Base-by-base conservation (phyloP, 1,140 invertebrate species). In the Scaptomyza montana region DNA sequence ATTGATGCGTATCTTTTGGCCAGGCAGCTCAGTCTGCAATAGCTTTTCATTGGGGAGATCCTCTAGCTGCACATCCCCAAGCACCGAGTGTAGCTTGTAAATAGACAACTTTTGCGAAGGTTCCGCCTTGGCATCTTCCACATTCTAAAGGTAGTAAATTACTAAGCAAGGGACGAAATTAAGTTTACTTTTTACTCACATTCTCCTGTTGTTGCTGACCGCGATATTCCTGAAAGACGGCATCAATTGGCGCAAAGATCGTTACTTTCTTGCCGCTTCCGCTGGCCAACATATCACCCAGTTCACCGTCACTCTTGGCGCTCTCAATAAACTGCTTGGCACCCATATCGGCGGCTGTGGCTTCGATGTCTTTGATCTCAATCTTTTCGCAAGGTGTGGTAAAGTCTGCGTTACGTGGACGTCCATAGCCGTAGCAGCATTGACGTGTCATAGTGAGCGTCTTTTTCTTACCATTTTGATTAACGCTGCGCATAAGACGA, bases 1-100 rank as follows among this genome's bases (percentile, higher is more conserved):
- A 80, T 95, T 95, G 72, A 95, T 93, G 51, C 94, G 92, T 57
- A 95, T 93, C 41, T 92, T 92, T 60, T 93, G 93, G 59, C 93
- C 92, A 4, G 92, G 80, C 68, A 93, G 92, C 59, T 91, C 91
- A 56, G 86, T 92, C 36, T 90, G 74, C 30, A 93, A 62, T n/a
- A 93, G 62, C 61, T 93, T 84, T 74, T 93, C 93, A 59, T 93
- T 93, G 16, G 74, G 73, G 2, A 93, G 65, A 66, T 93, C 93
- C 57, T 92, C 90, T 41, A 93, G 70, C 46, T 92, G 90, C 30
- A 93, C 69, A 63, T 93, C 92, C 28, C 92, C 93, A 16, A 90
- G 71, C 5, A 93, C 92, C 1, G 92, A 90, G 60, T 93, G 93
- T 53, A 92, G 92, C 25, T 92, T 79, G 51, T 92, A 90, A 33